A percentile compares a stretch with the other conserved stretches of the same genome.
These are phyloP conservation scores for Abrostola triplasia DNA, from an alignment of 2,888 invertebrate genomes.

Conservation along the genomic window DNA sequence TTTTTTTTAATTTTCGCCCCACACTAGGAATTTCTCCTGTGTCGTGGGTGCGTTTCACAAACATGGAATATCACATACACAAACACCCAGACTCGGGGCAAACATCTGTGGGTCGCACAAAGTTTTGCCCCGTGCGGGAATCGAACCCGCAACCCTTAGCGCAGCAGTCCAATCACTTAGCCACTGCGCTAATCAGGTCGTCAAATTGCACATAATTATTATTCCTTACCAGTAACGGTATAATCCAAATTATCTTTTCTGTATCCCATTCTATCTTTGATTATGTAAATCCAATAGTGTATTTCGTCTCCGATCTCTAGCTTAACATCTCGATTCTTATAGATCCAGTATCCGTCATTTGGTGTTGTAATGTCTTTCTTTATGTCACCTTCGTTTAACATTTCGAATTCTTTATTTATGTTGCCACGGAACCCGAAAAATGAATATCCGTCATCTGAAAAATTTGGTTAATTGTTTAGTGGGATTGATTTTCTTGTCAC, in stretches of 20 bases:
- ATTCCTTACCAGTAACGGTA: conserved; percentile 82
- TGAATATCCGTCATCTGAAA: conserved; percentile 88
- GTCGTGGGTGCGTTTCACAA: no score
- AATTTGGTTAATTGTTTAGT: neutral
- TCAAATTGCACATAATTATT: no score
- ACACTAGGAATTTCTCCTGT: no score
- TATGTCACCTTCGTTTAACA: conserved; percentile 90
- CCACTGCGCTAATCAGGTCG: no score
- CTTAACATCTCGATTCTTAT: conserved; percentile 86
- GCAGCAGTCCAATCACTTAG: no score
- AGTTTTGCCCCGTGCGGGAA: no score
- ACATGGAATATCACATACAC: no score
- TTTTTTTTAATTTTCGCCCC: no score
- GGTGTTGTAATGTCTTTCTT: conserved; percentile 89
- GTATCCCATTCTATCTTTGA: conserved; percentile 91
- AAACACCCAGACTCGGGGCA: no score
- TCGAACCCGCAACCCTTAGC: no score
- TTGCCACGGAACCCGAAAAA: conserved; percentile 87
- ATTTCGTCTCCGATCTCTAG: conserved; percentile 90
- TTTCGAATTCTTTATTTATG: conserved; percentile 91
- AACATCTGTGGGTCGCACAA: no score
- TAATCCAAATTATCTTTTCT: conserved; percentile 87
- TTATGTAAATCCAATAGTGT: conserved; percentile 92
- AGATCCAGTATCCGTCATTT: conserved; percentile 90
- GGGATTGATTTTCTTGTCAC: neutral